Base-by-base conservation (phyloP, 2,888 invertebrate genomes). In the Trilocha varians region DNA sequence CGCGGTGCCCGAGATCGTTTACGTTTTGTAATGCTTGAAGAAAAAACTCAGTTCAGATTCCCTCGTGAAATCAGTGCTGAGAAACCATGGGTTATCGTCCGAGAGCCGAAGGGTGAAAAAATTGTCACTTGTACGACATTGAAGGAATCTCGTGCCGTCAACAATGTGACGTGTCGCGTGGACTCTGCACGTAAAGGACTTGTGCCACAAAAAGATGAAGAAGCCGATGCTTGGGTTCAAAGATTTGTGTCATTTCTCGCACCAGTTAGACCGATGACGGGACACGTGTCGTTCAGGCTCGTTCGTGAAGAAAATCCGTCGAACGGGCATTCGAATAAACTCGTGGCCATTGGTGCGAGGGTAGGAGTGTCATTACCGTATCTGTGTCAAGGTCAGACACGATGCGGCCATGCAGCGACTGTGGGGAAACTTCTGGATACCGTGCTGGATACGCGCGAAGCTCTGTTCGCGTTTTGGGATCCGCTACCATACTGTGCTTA, bases 401-500 rank as follows among this genome's bases (percentile, higher is more conserved):
- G 90, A 55, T 89, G 88, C 72, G 88, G 90, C 55, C 87, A 90
- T 49, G 88, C 91, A 38, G 88, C 88, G 1, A 80, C 90, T 3
- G 87, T 91, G 4, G 88, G 88, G 14, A 88, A 89, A 59, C 65
- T 91, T 38, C 76, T 91, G 55, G 89, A 90, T 33, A 91, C 90
- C 0, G 91, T 93, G 32, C 66, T 94, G 52, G 93, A 94, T 59
- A 93, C 93, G 53, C 87, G 93, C 34, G 94, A 95, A 64, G 94
- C 93, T 0, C 78, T 95, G 1, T 95, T 95, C 62, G 88, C 91
- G 4, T 91, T 91, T 61, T 94, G 94, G 94, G 95, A 95, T 65
- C 95, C 95, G 4, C 67, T 95, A 56, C 95, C 95, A 0, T 95
- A 94, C 65, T 94, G 93, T 63, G 94, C 93, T 2, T 94, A 93